Percentiles rank a stretch among this genome's conserved stretches.
Evolutionary conservation across 2,797 vertebrate species (phyloP).

Genomic region (Amniataba percoides): DNA sequence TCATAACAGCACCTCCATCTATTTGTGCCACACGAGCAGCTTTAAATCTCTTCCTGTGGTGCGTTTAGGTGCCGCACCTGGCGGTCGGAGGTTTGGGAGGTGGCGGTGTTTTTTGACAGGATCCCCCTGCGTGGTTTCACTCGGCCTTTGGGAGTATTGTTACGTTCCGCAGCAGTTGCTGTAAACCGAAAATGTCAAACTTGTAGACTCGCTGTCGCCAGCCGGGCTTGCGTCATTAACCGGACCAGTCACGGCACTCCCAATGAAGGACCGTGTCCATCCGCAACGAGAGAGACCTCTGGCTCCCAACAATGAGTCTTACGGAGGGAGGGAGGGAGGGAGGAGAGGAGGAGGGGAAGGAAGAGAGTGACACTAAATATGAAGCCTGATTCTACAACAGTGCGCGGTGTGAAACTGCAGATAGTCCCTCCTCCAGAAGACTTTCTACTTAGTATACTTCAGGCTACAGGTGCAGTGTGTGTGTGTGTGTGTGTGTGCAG

Average conservation of each 20-base stretch:
- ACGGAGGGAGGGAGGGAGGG: too few species aligned
- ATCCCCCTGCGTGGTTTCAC: constrained; percentile 54
- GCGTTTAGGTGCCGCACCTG: constrained; percentile 54
- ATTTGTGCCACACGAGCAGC: not conserved
- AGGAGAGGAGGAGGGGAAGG: too few species aligned
- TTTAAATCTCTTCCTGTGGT: not conserved
- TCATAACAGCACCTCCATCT: constrained; percentile 12
- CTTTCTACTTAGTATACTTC: not conserved
- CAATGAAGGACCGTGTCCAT: constrained; percentile 85
- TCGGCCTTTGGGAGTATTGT: constrained; percentile 77
- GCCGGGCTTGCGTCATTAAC: constrained; percentile 89
- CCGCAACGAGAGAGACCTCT: constrained; percentile 76
- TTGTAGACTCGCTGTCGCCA: constrained; percentile 91
- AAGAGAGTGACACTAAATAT: too few species aligned
- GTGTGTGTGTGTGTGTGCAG: not conserved
- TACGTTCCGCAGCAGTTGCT: constrained; percentile 87
- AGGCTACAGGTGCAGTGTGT: constrained; percentile 54
- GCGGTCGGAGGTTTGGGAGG: not conserved
- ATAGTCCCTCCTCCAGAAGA: not conserved
- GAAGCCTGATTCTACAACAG: not conserved
- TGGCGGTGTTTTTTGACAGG: constrained; percentile 12
- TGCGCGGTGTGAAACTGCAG: accelerated
- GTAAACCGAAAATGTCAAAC: constrained; percentile 92
- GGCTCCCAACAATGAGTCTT: constrained; percentile 22
- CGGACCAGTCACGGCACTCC: constrained; percentile 84